Evolutionary conservation across 2,113 vertebrate genomes (phyloP), one percentile per base, ranked within the genome.

Genomic region (Chaetorhynchus papuensis): DNA sequence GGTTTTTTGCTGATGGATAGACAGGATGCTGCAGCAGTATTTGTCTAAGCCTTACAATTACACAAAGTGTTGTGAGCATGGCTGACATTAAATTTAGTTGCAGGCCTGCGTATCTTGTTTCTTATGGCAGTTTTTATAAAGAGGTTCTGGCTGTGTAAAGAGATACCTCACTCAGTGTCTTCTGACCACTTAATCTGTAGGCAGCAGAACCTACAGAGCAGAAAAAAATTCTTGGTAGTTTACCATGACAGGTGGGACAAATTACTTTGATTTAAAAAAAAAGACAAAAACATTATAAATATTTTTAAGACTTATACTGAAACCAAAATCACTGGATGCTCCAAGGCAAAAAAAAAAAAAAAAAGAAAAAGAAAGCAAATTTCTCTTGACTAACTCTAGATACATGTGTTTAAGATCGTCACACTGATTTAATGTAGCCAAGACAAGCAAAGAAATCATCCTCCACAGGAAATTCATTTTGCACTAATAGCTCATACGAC

Each of bases 281-380:
- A 52, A n/a, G 4, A 1, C 6, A 64, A 54, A 54, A 77, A 47
- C 2, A 64, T 57, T 10, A 37, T 26, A 49, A 23, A 50, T 50
- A 19, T 28, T 37, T 80, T 71, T 41, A 81, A 50, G 11, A 20
- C 19, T n/a, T 65, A 54, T 13, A 6, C 9, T 70, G 42, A 80
- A 68, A 70, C 3, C 3, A 80, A 52, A 75, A 69, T 54, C 35
- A 60, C 15, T 56, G 30, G 31, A 18, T 60, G 6, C 10, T 28
- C 1, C 37, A 33, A 41, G 6, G 31, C 9, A 10, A 35, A 31
- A 4, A 15, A 19, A 30, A 2, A 15, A 21, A 24, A 2, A 4
- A 4, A 5, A 28, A 3, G 4, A 12, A 9, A 19, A 15, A 22
- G 2, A 41, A 39, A 27, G 12, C 24, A 7, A 35, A 2, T 22